phyloP scores from a whole-genome alignment of 2,888 invertebrate genomes.

The Subacronicta megacephala region DNA sequence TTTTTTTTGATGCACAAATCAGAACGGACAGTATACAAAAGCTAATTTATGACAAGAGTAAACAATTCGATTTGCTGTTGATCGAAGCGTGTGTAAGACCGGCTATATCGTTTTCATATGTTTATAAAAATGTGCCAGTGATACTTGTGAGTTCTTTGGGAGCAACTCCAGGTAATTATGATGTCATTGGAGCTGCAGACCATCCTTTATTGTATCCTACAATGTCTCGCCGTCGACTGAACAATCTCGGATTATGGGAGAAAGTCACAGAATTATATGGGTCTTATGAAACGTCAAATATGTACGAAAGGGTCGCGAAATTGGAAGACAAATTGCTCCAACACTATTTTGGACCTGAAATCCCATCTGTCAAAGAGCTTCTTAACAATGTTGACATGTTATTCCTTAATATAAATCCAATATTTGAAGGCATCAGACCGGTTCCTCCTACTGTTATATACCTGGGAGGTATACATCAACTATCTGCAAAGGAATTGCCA shows the following conservation, averaged over 20 bases:
- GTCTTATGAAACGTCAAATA: conserved; percentile 27
- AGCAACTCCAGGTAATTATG: conserved; percentile 40
- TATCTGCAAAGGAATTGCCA: too few species aligned
- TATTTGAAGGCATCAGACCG: too few species aligned
- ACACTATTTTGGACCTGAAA: too few species aligned
- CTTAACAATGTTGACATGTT: too few species aligned
- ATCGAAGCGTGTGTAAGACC: conserved; percentile 54
- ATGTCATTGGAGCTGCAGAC: conserved; percentile 57
- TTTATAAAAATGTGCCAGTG: conserved; percentile 55
- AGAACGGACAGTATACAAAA: conserved; percentile 49
- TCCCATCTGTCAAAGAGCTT: too few species aligned
- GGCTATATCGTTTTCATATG: conserved; percentile 46
- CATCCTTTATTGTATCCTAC: conserved; percentile 65
- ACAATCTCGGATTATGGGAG: conserved; percentile 60
- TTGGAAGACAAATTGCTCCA: conserved; percentile 39
- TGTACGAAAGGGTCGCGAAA: conserved; percentile 5
- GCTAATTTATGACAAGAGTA: conserved; percentile 51
- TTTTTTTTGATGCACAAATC: conserved; percentile 40
- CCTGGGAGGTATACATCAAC: too few species aligned
- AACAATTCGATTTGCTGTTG: conserved; percentile 58
- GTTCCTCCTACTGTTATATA: too few species aligned
- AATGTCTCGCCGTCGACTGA: conserved; percentile 40
- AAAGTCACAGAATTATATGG: conserved; percentile 58
- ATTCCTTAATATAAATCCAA: too few species aligned
- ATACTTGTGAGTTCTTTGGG: conserved; percentile 68